A percentile compares a stretch with the other conserved stretches of the same genome.
These are phyloP conservation scores for Microtus oregoni DNA, from an alignment of 2,113 vertebrate genomes.

Conservation along the genomic window DNA sequence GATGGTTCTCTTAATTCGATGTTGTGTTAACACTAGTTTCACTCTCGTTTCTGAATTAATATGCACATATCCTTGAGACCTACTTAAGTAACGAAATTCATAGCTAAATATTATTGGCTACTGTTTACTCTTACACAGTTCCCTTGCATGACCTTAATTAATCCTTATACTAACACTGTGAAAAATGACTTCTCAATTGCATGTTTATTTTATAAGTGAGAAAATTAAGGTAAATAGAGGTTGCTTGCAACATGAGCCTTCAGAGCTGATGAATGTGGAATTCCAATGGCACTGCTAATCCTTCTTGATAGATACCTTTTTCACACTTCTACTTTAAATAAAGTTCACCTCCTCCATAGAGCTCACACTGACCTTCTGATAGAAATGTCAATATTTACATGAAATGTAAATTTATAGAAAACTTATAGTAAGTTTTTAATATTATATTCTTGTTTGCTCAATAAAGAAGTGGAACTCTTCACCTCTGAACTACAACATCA, in stretches of 20 bases:
- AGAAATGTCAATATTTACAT: background rate
- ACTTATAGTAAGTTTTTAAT: background rate
- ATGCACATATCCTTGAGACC: slow-evolving; percentile 16
- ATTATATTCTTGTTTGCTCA: background rate
- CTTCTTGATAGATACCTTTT: background rate
- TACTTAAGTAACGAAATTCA: background rate
- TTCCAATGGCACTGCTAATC: background rate
- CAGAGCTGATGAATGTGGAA: background rate
- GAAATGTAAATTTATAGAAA: background rate
- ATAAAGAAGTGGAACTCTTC: background rate
- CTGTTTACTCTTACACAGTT: background rate
- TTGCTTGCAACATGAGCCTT: background rate
- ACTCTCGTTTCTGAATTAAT: background rate
- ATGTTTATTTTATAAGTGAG: background rate
- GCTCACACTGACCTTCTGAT: background rate
- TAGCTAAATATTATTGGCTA: background rate
- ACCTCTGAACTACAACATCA: background rate
- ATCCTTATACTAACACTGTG: background rate
- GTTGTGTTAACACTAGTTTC: slow-evolving; percentile 16
- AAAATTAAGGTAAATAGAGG: background rate
- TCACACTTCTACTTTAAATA: background rate
- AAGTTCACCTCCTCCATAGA: background rate
- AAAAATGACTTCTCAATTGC: background rate
- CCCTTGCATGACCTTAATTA: background rate
- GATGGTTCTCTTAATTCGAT: background rate